Conservation (phyloP, 2,888 invertebrate genomes). For the Disparrhopalites patrizii region DNA sequence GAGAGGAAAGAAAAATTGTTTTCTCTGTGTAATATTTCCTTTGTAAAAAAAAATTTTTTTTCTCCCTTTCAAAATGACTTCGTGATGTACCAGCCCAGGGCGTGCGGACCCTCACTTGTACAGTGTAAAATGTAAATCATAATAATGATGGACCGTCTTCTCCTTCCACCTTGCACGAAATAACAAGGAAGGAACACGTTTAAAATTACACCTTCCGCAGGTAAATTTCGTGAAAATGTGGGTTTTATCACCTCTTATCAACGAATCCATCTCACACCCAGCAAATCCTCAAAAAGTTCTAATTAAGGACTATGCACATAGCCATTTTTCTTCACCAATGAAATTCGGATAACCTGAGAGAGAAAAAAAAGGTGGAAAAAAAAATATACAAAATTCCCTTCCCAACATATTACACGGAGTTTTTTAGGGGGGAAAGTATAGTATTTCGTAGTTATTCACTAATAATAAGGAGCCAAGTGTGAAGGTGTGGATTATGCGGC, state of each 20-base stretch:
- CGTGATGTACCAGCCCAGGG: neutral
- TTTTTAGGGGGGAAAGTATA: neutral
- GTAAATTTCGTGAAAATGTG: conserved; percentile 19
- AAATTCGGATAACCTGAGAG: too few species aligned
- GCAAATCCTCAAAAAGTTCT: conserved; percentile 20
- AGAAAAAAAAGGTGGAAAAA: neutral
- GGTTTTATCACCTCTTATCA: conserved; percentile 27
- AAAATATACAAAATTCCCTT: neutral
- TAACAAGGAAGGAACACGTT: conserved; percentile 13
- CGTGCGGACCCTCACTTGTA: conserved; percentile 6
- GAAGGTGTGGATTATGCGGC: neutral
- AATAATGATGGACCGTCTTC: neutral
- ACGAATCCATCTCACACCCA: conserved; percentile 7
- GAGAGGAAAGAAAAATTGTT: too few species aligned
- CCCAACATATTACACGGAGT: neutral
- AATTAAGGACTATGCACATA: conserved; percentile 18
- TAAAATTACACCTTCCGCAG: conserved; percentile 22
- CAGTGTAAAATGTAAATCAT: too few species aligned
- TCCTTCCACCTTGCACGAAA: neutral
- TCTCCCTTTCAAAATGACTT: too few species aligned
- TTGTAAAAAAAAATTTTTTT: too few species aligned
- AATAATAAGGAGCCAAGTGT: conserved; percentile 14
- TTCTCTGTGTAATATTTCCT: too few species aligned
- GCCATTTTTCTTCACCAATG: too few species aligned
- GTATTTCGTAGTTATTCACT: neutral